Base-by-base conservation (phyloP, 2,888 invertebrate species). In the Neoscelio sp. region DNA sequence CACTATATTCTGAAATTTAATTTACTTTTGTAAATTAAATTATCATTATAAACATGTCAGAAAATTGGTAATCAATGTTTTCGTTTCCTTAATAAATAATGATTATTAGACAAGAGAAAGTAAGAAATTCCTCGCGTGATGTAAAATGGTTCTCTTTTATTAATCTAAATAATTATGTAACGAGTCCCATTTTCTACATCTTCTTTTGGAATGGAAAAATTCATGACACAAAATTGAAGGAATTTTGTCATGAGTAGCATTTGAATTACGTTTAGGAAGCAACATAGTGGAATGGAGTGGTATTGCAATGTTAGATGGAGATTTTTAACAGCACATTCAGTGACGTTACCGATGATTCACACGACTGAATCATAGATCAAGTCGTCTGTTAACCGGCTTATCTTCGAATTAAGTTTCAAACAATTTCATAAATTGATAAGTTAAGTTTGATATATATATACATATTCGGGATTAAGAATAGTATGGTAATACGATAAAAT, bases 321-420 rank as follows among this genome's bases (percentile, higher is more conserved):
- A 40, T 15, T 42, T 8, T 58, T 58, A 58, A 42, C 58, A 42
- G 58, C 28, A 18, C 17, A 30, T 13, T 58, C 30, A 30, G 42
- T 58, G 42, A 42, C 17, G 30, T 12, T 58, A 26, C 58, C 7
- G 42, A 18, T 62, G 60, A 62, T 28, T 62, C 60, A 62, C 12
- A 12, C n/a, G 33, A 33, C 23, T 33, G 33, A 46, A 35, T 46
- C 33, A 46, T 46, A 33, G 20, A 35, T 60, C 26, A 35, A 46
- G 42, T 42, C 12, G n/a, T 18, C 8, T 42, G 18, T 42, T 42
- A 6, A 42, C 18, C 4, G 58, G 30, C 60, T 62, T 46, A 62
- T 62, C 46, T 62, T 10, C 12, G 20, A 35, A 23, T 46, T 33
- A 46, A 35, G 10, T 38, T 13, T 26, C 1, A 40, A 40, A 26